phyloP scores from a whole-genome alignment of 1,140 invertebrate species.

The Brachionus calyciflorus region DNA sequence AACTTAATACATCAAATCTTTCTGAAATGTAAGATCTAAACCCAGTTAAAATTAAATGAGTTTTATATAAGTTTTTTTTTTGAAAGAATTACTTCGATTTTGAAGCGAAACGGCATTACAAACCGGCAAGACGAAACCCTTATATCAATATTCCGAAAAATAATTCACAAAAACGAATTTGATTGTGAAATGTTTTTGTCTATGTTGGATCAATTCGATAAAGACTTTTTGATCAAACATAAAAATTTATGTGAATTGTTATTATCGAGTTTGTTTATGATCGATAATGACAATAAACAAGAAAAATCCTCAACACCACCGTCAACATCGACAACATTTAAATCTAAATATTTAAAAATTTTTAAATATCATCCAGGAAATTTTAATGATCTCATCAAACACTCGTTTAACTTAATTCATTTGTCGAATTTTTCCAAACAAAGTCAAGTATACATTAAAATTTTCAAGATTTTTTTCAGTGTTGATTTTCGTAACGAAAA shows the following conservation, averaged over 20 bases:
- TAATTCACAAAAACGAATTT: not conserved
- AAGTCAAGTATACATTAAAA: not conserved
- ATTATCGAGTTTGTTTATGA: not conserved
- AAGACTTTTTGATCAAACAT: not conserved
- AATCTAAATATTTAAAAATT: not conserved
- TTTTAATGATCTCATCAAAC: not conserved
- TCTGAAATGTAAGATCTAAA: no score
- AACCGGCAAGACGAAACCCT: no score
- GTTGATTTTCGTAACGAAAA: not conserved
- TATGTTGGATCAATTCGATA: not conserved
- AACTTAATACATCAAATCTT: no score
- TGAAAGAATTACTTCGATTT: no score
- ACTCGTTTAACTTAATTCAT: not conserved
- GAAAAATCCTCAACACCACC: not conserved
- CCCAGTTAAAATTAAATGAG: no score
- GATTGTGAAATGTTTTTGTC: slow-evolving; percentile 15
- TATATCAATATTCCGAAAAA: not conserved
- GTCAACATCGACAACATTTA: no score
- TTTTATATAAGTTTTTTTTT: no score
- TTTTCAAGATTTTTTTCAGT: slow-evolving; percentile 3
- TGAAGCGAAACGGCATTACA: no score
- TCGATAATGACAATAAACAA: not conserved
- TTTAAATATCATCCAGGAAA: not conserved
- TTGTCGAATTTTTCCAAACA: not conserved
- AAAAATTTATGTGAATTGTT: slow-evolving; percentile 8